Evolutionary conservation across 1,140 invertebrate species (phyloP).

Genomic region (Bombyx mori): DNA sequence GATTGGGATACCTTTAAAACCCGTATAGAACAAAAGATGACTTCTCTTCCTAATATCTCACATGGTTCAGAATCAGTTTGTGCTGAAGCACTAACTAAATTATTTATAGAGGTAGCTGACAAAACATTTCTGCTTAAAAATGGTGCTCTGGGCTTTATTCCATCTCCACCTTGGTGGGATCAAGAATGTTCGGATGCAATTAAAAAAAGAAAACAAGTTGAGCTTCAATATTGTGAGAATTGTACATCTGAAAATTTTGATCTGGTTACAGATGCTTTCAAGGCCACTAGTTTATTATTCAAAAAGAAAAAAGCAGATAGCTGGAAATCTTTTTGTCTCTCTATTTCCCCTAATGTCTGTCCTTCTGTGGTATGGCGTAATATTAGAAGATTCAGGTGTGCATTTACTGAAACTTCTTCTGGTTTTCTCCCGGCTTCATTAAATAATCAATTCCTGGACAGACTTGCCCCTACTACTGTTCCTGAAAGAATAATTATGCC

Average conservation of each 20-base stretch:
- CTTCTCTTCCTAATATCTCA: too few relatives aligned
- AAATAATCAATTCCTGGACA: not conserved
- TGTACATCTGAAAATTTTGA: slow-evolving; percentile 1
- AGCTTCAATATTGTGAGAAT: slow-evolving; percentile 3
- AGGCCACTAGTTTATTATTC: not conserved
- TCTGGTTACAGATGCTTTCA: not conserved
- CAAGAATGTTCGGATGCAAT: slow-evolving; percentile 15
- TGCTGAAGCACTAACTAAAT: too few relatives aligned
- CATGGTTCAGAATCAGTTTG: too few relatives aligned
- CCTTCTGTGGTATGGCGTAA: slow-evolving; percentile 2
- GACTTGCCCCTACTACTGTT: slow-evolving; percentile 9
- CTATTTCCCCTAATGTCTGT: not conserved
- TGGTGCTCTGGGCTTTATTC: too few relatives aligned
- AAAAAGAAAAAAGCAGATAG: slow-evolving; percentile 4
- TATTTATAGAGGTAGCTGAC: too few relatives aligned
- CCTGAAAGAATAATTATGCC: not conserved
- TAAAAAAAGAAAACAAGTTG: slow-evolving; percentile 12
- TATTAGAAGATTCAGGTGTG: not conserved
- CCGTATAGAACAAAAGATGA: too few relatives aligned
- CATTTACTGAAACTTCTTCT: not conserved
- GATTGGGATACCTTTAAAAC: too few relatives aligned
- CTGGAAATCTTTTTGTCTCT: not conserved
- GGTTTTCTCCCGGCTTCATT: not conserved
- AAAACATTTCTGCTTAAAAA: too few relatives aligned
- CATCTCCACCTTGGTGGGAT: slow-evolving; percentile 17